These are phyloP conservation scores for Lutjanus campechanus DNA, from an alignment of 2,797 vertebrate genomes.

Conservation along the genomic window DNA sequence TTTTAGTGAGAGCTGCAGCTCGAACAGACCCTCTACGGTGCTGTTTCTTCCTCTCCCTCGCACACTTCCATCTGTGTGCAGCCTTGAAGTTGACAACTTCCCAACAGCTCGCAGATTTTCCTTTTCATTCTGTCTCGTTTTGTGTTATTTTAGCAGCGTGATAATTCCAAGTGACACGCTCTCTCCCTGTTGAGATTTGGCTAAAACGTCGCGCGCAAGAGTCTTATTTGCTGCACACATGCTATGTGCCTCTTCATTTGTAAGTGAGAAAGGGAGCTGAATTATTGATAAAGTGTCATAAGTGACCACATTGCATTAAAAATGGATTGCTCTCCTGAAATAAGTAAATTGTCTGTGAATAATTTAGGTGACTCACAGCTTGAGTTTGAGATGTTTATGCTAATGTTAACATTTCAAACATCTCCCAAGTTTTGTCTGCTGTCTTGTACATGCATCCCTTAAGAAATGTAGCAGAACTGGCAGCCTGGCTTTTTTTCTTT, in stretches of 20 bases:
- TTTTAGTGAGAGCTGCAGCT: conserved; percentile 11
- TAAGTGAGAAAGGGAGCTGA: conserved; percentile 69
- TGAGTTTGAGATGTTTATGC: conserved; percentile 75
- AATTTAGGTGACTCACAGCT: conserved; percentile 74
- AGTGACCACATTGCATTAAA: conserved; percentile 83
- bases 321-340: conserved; percentile 80
- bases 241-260: conserved; percentile 58
- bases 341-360: conserved; percentile 84
- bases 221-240: conserved; percentile 44
- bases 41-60: background rate
- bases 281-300: conserved; percentile 81
- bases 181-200: conserved; percentile 49
- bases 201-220: background rate
- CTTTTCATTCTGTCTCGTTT: background rate
- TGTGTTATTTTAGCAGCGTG: conserved; percentile 12
- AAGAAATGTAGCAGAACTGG: conserved; percentile 39
- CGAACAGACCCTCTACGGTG: background rate
- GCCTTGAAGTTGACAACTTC: conserved; percentile 39
- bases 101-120: conserved; percentile 29
- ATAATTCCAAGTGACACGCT: conserved; percentile 51
- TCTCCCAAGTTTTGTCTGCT: conserved; percentile 58
- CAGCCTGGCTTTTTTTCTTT: conserved; percentile 8
- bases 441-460: conserved; percentile 56
- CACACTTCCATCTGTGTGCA: conserved; percentile 34
- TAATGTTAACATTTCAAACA: conserved; percentile 81